Evolutionary conservation across 2,113 vertebrate species (phyloP).

Genomic region (Australoheros scitulus): DNA sequence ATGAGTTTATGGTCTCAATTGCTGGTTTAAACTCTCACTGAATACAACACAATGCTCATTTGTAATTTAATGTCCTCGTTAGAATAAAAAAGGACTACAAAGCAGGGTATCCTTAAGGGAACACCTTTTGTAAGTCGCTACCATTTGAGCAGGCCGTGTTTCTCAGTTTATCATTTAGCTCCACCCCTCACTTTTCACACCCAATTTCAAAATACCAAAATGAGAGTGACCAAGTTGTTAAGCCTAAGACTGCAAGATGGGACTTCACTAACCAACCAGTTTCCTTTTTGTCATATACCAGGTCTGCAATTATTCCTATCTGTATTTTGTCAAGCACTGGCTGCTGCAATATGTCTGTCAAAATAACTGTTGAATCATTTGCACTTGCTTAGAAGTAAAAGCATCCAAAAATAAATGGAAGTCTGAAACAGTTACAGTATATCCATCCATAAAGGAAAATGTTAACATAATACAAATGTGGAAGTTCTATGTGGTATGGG

Average conservation of each 20-base stretch:
- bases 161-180: background rate
- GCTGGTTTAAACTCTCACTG: no score
- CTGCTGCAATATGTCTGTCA: background rate
- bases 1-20: no score
- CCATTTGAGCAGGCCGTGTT: background rate
- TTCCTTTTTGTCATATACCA: background rate
- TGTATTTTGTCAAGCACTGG: background rate
- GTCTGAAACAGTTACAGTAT: background rate
- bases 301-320: background rate
- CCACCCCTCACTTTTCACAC: no score
- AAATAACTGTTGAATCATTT: background rate
- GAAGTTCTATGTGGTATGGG: background rate
- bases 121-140: background rate
- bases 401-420: background rate
- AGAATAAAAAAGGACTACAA: background rate
- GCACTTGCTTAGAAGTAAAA: background rate
- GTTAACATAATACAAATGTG: background rate
- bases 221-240: background rate
- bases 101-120: background rate
- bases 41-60: no score
- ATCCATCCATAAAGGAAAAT: background rate
- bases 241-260: background rate
- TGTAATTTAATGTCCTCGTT: no score
- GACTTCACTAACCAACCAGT: no score
- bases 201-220: background rate